phyloP scores from a whole-genome alignment of 2,888 invertebrate genomes.

The Rhimphoctona megacephalus region DNA sequence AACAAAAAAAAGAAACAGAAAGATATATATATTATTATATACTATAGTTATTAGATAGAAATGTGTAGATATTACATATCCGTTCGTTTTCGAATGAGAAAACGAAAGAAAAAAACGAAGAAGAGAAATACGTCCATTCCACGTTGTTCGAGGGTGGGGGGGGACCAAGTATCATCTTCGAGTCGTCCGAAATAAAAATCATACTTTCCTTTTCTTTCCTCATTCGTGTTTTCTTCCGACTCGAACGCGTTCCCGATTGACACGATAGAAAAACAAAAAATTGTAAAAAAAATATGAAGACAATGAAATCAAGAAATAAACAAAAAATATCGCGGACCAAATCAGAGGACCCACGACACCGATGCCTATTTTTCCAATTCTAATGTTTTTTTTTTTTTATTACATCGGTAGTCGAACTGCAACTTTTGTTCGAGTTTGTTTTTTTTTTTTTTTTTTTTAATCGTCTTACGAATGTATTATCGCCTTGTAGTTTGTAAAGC shows the following conservation, averaged over 20 bases:
- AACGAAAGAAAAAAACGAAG: conserved; percentile 34
- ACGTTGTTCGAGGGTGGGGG: conserved; percentile 61
- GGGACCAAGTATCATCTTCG: conserved; percentile 27
- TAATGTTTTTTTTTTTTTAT: neutral
- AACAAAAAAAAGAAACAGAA: conserved; percentile 45
- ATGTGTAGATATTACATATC: conserved; percentile 71
- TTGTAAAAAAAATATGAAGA: neutral
- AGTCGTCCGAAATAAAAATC: conserved; percentile 18
- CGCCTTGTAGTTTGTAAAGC: conserved; percentile 53
- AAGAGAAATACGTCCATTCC: conserved; percentile 65
- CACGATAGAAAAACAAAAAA: neutral
- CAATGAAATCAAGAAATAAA: neutral
- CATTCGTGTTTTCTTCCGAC: neutral
- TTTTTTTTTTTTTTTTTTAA: conserved; percentile 27
- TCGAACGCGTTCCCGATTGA: conserved; percentile 1
- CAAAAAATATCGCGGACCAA: neutral
- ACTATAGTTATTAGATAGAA: conserved; percentile 70
- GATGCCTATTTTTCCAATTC: neutral
- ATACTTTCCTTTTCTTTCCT: conserved; percentile 6
- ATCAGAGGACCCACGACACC: neutral
- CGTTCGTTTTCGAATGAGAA: conserved; percentile 52
- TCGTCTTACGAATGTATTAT: conserved; percentile 52
- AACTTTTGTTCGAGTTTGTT: conserved; percentile 21
- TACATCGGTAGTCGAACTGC: neutral
- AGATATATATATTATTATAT: conserved; percentile 68